phyloP scores from a whole-genome alignment of 2,113 vertebrate species.

The Ciconia maguari region DNA sequence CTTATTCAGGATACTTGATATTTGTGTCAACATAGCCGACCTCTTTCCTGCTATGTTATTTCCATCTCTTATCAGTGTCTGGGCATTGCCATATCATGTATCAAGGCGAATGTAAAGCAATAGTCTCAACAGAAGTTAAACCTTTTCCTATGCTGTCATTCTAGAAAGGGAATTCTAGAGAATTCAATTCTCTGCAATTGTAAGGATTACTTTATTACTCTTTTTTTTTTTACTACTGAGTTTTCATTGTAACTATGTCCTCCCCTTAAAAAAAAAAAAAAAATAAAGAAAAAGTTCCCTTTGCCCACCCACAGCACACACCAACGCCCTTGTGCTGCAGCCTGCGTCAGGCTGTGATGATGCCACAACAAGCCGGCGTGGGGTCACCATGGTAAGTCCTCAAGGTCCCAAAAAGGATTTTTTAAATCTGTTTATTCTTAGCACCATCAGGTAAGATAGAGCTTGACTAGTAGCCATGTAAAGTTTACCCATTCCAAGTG shows the following conservation, averaged over 20 bases:
- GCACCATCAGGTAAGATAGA: background rate
- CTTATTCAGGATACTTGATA: background rate
- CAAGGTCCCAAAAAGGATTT: background rate
- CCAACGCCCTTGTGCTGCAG: background rate
- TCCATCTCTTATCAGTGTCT: background rate
- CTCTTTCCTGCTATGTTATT: background rate
- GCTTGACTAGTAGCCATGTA: background rate
- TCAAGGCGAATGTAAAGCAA: background rate
- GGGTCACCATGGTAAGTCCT: background rate
- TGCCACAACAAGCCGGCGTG: fast-evolving
- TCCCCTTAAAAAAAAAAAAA: background rate
- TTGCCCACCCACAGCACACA: background rate
- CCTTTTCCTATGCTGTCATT: background rate
- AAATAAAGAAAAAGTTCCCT: background rate
- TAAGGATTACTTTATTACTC: background rate
- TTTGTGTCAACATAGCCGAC: background rate
- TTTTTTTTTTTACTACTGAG: too few species aligned
- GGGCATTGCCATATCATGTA: background rate
- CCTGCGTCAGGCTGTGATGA: background rate
- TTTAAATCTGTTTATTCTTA: background rate
- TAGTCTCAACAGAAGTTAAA: background rate
- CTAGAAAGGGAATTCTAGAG: background rate
- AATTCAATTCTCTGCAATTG: background rate
- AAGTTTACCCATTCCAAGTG: background rate
- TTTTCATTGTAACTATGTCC: background rate